Conservation (phyloP, 2,797 vertebrate species). For the Coluber constrictor region DNA sequence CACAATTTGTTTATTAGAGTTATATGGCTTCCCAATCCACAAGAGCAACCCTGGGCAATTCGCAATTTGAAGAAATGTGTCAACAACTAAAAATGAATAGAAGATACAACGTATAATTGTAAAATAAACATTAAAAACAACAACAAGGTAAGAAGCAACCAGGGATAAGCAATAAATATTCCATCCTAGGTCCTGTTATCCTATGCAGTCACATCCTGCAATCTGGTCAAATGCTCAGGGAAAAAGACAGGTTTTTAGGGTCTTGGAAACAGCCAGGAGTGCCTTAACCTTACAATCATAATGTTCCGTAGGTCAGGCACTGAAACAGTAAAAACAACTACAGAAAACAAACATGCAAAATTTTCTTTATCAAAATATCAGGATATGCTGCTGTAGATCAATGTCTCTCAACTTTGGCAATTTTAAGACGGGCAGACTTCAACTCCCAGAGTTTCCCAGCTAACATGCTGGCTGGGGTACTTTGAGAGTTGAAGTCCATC, state of each 20-base stretch:
- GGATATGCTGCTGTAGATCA: not conserved
- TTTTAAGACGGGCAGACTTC: not conserved
- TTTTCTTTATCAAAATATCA: not conserved
- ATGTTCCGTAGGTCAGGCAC: not conserved
- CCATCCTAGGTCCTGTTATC: not conserved
- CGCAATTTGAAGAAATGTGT: not conserved
- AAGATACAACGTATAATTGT: not conserved
- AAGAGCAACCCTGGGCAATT: not conserved
- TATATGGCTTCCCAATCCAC: not conserved
- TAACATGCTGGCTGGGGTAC: not conserved
- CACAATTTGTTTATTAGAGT: not conserved
- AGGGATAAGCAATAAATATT: not conserved
- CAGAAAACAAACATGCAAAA: not conserved
- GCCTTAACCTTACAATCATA: not conserved
- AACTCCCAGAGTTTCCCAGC: not conserved
- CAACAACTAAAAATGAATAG: not conserved
- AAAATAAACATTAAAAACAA: not conserved
- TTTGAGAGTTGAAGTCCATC: not conserved
- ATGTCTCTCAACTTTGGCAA: not conserved
- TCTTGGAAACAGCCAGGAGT: not conserved
- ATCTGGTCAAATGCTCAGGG: not conserved
- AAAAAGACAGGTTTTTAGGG: not conserved
- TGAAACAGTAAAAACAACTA: not conserved
- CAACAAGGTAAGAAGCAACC: not conserved
- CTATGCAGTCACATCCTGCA: not conserved